Evolutionary conservation across 2,888 invertebrate species (phyloP).

Genomic region (Thysanoteuthis rhombus): DNA sequence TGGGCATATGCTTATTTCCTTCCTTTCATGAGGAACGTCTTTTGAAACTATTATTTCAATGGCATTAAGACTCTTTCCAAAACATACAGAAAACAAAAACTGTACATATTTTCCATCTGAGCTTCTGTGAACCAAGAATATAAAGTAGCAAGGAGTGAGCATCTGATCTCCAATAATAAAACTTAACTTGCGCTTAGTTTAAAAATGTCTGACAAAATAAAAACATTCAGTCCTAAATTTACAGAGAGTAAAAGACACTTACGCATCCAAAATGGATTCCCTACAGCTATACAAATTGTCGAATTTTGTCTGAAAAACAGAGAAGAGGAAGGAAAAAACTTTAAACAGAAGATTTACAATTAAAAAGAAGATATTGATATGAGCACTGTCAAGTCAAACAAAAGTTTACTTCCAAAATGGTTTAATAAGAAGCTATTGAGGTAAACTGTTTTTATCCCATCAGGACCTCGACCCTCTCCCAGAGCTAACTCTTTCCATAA

Average conservation of each 20-base stretch:
- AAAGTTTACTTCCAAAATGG: too few species aligned
- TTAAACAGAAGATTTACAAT: too few species aligned
- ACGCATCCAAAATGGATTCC: conserved; percentile 84
- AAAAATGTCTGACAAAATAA: too few species aligned
- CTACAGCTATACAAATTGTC: conserved; percentile 96
- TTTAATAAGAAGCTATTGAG: too few species aligned
- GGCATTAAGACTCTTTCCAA: background rate
- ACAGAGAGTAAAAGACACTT: conserved; percentile 70
- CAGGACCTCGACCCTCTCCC: too few species aligned
- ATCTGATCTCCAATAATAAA: too few species aligned
- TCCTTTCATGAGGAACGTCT: background rate
- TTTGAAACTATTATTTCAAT: background rate
- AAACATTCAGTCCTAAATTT: too few species aligned
- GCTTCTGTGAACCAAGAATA: background rate
- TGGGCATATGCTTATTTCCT: background rate
- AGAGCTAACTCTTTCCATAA: too few species aligned
- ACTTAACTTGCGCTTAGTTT: too few species aligned
- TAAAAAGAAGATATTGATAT: too few species aligned
- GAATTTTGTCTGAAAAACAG: conserved; percentile 80
- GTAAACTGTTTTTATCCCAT: too few species aligned
- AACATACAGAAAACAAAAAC: background rate
- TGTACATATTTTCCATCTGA: background rate
- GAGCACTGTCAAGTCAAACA: too few species aligned
- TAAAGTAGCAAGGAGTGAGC: background rate
- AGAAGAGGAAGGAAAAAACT: background rate